phyloP scores from a whole-genome alignment of 2,797 vertebrate genomes.

The Syndactyla subalaris region DNA sequence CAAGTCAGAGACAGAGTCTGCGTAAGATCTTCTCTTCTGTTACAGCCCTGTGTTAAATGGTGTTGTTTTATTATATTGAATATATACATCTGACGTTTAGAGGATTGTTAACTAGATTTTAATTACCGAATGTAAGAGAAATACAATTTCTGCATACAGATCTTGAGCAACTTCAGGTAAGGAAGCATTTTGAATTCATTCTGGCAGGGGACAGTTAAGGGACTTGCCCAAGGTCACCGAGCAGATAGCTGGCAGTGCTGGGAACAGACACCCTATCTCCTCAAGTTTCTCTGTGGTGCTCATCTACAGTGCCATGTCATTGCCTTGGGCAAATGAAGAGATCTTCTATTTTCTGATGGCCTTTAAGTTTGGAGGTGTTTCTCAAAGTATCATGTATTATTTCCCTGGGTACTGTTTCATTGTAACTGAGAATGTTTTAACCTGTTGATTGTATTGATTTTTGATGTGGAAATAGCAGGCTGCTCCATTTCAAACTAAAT shows the following conservation, averaged over 20 bases:
- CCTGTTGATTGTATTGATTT: slow-evolving; percentile 71
- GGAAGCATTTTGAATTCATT: background rate
- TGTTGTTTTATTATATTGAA: background rate
- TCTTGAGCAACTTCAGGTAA: background rate
- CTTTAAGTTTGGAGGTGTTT: slow-evolving; percentile 31
- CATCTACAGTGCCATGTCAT: background rate
- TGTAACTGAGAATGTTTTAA: slow-evolving; percentile 61
- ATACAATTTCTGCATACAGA: background rate
- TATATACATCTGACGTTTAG: background rate
- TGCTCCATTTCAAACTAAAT: slow-evolving; percentile 62
- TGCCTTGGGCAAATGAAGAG: background rate
- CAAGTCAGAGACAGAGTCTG: background rate
- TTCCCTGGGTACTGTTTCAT: slow-evolving; percentile 35
- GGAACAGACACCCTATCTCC: background rate
- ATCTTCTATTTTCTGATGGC: slow-evolving; percentile 35
- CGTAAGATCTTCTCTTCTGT: background rate
- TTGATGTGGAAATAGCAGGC: slow-evolving; percentile 53
- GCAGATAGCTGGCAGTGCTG: background rate
- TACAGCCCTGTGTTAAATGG: background rate
- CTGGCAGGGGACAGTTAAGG: background rate
- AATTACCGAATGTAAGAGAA: background rate
- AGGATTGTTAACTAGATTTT: background rate
- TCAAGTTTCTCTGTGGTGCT: background rate
- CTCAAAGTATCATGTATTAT: slow-evolving; percentile 8
- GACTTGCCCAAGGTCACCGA: background rate